Evolutionary conservation across 2,113 vertebrate species (phyloP), one percentile per base, ranked within the genome.

Genomic region (Nanorana parkeri): DNA sequence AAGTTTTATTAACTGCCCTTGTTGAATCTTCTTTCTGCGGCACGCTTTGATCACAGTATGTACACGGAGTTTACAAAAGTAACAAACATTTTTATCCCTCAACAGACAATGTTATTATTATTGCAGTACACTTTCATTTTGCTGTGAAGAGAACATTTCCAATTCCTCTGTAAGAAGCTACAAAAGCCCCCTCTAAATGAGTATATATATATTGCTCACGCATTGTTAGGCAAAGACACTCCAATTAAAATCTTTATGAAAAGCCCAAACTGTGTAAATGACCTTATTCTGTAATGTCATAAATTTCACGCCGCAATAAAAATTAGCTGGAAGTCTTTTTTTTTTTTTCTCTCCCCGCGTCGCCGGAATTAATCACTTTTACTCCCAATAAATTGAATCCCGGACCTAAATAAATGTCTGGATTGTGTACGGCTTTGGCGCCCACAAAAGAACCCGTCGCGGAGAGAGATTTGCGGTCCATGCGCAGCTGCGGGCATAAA

Each of bases 171-270:
- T 17, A 26, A 19, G 17, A 71, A 2, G 54, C 21, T 63, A 63
- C 41, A 47, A 8, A 56, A 29, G 24, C 20, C 13, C 17, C 5
- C 52, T 29, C 17, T 73, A 55, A 73, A 56, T 73, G 28, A 56
- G 21, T 56, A 56, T 56, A 55, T 73, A 56, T 54, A 55, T 73
- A 56, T 54, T 17, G 52, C 5, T 56, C 52, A 5, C 5, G 52
- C 26, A 73, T 73, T 73, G 52, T 73, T 73, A 73, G 26, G 26
- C 28, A 29, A 26, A 26, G 69, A 73, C 52, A 56, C 69, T 52
- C 24, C 69, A 73, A 73, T 73, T 73, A 73, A 73, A 73, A 56
- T 73, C 69, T 32, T 73, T 73, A 73, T 73, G 56, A 73, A 56
- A 55, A 56, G 24, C 26, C 26, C 69, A 32, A 56, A 56, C 69